phyloP scores from a whole-genome alignment of 2,797 vertebrate genomes.

The Crypturellus tataupa region DNA sequence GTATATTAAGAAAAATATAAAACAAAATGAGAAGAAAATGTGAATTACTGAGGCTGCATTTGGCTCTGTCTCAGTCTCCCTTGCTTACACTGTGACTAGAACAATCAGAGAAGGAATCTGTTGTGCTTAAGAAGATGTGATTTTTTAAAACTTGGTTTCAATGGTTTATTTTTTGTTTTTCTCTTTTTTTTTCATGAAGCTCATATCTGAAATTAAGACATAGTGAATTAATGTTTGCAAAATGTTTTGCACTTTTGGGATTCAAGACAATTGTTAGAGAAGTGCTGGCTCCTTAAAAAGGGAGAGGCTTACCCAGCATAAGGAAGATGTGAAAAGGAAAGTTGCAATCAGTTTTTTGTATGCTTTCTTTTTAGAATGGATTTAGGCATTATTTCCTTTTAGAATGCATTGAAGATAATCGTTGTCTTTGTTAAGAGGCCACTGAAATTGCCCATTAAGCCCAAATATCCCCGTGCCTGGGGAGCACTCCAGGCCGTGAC shows the following conservation, averaged over 20 bases:
- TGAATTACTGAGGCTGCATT: neutral
- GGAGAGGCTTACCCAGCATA: conserved; percentile 1
- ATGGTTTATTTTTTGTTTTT: neutral
- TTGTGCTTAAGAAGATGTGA: neutral
- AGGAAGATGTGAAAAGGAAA: conserved; percentile 50
- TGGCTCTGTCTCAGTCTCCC: neutral
- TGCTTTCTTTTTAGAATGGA: conserved; percentile 31
- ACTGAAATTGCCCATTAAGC: no score
- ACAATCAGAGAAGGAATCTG: neutral
- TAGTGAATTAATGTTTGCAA: neutral
- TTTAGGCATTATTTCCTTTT: conserved; percentile 64
- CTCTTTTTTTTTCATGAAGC: neutral
- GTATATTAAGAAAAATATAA: neutral
- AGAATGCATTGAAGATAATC: conserved; percentile 20
- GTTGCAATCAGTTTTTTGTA: conserved; percentile 22
- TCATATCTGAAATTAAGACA: neutral
- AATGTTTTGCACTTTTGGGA: neutral
- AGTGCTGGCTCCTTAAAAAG: neutral
- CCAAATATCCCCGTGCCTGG: no score
- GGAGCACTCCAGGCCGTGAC: no score
- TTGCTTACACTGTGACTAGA: neutral
- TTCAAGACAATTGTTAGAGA: neutral
- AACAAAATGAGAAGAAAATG: neutral
- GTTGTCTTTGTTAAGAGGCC: no score
- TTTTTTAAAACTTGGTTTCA: fast-evolving